phyloP scores from a whole-genome alignment of 2,797 vertebrate genomes.

The Chelon labrosus region DNA sequence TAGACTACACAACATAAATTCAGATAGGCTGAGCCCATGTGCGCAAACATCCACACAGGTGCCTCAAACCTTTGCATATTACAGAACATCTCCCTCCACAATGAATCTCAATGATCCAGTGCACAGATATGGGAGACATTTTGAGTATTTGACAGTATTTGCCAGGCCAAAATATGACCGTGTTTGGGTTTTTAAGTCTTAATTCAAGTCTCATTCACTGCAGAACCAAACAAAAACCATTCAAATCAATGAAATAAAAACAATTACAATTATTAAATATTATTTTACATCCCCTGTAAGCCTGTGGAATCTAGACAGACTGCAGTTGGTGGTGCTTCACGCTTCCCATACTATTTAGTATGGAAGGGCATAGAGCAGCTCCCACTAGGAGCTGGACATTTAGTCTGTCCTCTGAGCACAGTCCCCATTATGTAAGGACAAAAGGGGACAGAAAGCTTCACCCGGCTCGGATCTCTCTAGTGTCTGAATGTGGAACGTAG shows the following conservation, averaged over 20 bases:
- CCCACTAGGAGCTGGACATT: constrained; percentile 42
- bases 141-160: neutral
- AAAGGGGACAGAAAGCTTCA: constrained; percentile 36
- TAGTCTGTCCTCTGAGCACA: constrained; percentile 55
- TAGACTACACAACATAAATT: too few species aligned
- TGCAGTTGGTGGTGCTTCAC: constrained; percentile 49
- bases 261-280: constrained; percentile 24
- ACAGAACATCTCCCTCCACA: too few species aligned
- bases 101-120: neutral
- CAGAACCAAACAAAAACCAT: constrained; percentile 1
- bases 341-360: constrained; percentile 26
- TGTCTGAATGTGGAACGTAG: constrained; percentile 59
- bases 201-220: neutral
- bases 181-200: neutral
- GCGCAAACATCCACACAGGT: too few species aligned
- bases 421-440: constrained; percentile 66
- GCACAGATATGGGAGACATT: neutral
- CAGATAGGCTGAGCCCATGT: too few species aligned
- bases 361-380: constrained; percentile 36
- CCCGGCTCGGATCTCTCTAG: constrained; percentile 34
- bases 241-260: neutral
- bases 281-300: constrained; percentile 3
- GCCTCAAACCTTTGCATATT: too few species aligned
- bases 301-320: constrained; percentile 10
- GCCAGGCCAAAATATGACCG: too few species aligned